phyloP scores from a whole-genome alignment of 2,113 vertebrate species.

The Charadrius vociferus region DNA sequence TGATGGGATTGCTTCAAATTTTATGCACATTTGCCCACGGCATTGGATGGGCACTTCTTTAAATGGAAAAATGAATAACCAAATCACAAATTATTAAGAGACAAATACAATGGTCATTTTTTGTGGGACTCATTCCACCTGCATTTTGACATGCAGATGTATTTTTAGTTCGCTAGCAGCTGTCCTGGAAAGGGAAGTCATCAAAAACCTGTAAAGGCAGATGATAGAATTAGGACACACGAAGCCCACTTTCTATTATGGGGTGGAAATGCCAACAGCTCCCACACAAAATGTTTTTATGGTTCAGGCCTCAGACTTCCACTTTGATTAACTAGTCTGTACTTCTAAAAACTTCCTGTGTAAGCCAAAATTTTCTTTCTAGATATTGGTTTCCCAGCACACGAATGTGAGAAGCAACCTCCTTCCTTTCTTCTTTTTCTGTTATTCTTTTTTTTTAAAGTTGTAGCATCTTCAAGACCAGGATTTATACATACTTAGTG shows the following conservation, averaged over 20 bases:
- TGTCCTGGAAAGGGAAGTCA: not conserved
- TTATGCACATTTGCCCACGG: not conserved
- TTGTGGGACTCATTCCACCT: not conserved
- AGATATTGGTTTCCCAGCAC: not conserved
- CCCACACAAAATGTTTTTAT: not conserved
- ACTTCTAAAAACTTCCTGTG: not conserved
- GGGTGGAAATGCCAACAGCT: not conserved
- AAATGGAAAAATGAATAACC: not conserved
- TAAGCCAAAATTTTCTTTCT: not conserved
- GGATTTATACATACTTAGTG: not conserved
- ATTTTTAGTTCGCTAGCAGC: not conserved
- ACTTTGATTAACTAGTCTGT: not conserved
- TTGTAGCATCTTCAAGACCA: not conserved
- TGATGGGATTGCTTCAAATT: not conserved
- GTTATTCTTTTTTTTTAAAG: not conserved
- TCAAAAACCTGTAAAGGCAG: not conserved
- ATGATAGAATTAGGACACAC: not conserved
- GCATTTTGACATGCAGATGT: fast-evolving
- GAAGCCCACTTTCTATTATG: not conserved
- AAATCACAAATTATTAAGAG: not conserved
- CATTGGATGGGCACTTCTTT: not conserved
- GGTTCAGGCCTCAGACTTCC: not conserved
- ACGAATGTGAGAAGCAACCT: not conserved
- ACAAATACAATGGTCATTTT: not conserved
- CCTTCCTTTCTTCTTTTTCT: not conserved